Percentiles rank a stretch among this genome's conserved stretches.
phyloP scores from a whole-genome alignment of 2,797 vertebrate species.

The Apodemus agrarius region DNA sequence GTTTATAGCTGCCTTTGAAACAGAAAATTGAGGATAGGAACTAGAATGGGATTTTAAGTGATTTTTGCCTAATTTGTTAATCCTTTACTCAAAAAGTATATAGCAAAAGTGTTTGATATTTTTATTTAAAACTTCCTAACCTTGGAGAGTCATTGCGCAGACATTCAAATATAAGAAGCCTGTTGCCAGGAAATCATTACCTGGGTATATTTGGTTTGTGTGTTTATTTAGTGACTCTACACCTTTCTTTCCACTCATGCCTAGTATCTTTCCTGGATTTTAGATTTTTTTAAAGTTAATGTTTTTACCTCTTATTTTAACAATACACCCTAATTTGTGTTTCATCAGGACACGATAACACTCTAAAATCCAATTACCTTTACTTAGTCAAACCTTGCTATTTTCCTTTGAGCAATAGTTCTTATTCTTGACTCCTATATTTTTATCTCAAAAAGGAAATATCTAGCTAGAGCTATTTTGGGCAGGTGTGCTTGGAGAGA shows the following conservation, averaged over 20 bases:
- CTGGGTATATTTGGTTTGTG: constrained; percentile 31
- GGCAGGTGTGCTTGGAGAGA: not conserved
- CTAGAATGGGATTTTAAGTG: constrained; percentile 67
- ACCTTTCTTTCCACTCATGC: constrained; percentile 59
- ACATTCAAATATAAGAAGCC: constrained; percentile 72
- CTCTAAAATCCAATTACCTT: constrained; percentile 66
- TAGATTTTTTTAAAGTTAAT: constrained; percentile 22
- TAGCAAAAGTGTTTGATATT: constrained; percentile 80
- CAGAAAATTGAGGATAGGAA: constrained; percentile 44
- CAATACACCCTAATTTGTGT: constrained; percentile 47
- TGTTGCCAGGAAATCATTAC: constrained; percentile 56
- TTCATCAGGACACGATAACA: constrained; percentile 60
- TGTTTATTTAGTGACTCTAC: constrained; percentile 36
- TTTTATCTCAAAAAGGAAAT: constrained; percentile 46
- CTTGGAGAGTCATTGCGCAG: constrained; percentile 58
- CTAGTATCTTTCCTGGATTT: constrained; percentile 39
- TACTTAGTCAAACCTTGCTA: constrained; percentile 42
- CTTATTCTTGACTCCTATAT: constrained; percentile 33
- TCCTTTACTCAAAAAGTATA: constrained; percentile 68
- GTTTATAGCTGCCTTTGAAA: constrained; percentile 68
- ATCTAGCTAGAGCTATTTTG: constrained; percentile 10
- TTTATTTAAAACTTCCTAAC: constrained; percentile 52
- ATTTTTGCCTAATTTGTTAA: constrained; percentile 73
- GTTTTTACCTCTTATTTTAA: constrained; percentile 54
- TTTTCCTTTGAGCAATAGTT: constrained; percentile 62